phyloP scores from a whole-genome alignment of 92 coral and sea anemone species.

The Zoanthus gigantus region DNA sequence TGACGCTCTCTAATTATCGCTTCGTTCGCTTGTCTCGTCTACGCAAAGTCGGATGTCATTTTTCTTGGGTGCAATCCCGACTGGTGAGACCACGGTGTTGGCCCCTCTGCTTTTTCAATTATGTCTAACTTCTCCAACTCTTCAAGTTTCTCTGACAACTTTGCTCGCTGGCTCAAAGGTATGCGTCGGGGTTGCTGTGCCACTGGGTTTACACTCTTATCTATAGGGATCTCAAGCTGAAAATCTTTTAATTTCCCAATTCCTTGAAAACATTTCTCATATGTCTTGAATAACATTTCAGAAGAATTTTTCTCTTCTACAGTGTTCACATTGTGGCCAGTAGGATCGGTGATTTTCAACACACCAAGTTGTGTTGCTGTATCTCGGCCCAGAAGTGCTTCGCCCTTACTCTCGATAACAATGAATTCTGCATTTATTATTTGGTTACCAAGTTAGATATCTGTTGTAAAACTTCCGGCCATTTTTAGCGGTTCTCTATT shows the following conservation, averaged over 20 bases:
- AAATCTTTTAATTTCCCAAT: too few species aligned
- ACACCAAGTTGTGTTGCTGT: conserved; percentile 43
- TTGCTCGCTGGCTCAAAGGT: background rate
- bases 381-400: conserved; percentile 56
- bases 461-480: conserved; percentile 55
- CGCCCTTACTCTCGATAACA: conserved; percentile 62
- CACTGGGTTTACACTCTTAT: background rate
- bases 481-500: conserved; percentile 46
- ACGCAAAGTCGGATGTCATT: background rate
- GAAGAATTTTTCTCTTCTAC: too few species aligned
- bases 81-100: background rate
- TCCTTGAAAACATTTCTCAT: too few species aligned
- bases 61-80: background rate
- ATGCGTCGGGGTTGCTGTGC: background rate
- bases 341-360: too few species aligned
- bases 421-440: conserved; percentile 62
- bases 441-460: conserved; percentile 22
- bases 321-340: too few species aligned
- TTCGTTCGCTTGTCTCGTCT: background rate
- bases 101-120: too few species aligned
- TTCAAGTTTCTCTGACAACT: background rate
- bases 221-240: background rate
- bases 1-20: background rate
- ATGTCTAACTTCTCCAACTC: background rate
- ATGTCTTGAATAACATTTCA: too few species aligned